These are phyloP conservation scores for Silvanus unidentatus DNA, from an alignment of 2,888 invertebrate genomes.

Conservation along the genomic window DNA sequence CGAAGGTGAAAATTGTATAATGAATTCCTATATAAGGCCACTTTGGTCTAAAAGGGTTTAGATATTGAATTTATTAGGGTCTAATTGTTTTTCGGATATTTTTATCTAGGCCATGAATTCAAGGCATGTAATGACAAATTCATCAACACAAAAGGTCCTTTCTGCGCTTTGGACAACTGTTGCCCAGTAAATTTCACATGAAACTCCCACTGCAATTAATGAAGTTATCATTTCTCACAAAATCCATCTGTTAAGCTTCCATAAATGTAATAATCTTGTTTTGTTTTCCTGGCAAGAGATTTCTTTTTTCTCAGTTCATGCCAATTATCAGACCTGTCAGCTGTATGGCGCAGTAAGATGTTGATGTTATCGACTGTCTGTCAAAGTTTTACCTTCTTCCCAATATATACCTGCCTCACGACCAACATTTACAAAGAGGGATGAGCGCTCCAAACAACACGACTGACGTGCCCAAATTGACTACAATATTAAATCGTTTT, in stretches of 20 bases:
- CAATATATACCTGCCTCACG: conserved; percentile 1
- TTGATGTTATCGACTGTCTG: conserved; percentile 15
- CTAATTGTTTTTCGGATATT: conserved; percentile 25
- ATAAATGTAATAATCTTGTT: background rate
- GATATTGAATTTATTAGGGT: conserved; percentile 33
- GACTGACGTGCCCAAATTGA: conserved; percentile 33
- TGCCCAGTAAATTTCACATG: too few relatives aligned
- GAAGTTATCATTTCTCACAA: background rate
- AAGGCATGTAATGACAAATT: too few relatives aligned
- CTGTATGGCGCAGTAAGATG: conserved; percentile 30
- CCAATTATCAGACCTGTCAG: conserved; percentile 38
- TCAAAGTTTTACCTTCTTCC: conserved; percentile 3
- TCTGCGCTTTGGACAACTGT: too few relatives aligned
- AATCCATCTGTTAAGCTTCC: background rate
- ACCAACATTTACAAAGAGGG: background rate
- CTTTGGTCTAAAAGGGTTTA: conserved; percentile 31
- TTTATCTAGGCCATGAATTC: background rate
- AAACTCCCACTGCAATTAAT: background rate
- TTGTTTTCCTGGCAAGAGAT: conserved; percentile 22
- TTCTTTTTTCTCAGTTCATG: conserved; percentile 32
- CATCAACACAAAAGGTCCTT: too few relatives aligned
- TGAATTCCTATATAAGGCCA: conserved; percentile 29
- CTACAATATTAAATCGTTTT: conserved; percentile 31
- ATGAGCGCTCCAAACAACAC: background rate
- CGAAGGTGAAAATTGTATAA: conserved; percentile 32